A percentile compares a stretch with the other conserved stretches of the same genome.
phyloP scores from a whole-genome alignment of 1,140 invertebrate genomes.

The Lasioglossum albipes region DNA sequence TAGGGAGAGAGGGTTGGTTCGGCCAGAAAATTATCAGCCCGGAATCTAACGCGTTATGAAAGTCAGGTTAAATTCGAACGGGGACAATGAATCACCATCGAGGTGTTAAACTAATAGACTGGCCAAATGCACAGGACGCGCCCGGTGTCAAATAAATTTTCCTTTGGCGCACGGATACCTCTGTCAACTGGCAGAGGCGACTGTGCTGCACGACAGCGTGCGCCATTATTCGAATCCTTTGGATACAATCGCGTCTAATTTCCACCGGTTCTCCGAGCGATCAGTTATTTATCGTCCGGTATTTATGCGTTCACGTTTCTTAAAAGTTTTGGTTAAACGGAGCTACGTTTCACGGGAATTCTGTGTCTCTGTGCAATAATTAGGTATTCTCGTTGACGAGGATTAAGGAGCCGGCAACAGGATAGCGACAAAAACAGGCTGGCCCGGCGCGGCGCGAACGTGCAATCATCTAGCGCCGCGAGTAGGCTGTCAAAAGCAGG shows the following conservation, averaged over 20 bases:
- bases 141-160: conserved; percentile 10
- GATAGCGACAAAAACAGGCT: too few species aligned
- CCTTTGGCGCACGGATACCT: background rate
- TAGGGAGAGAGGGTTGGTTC: background rate
- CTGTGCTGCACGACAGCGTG: background rate
- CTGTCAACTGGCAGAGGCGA: background rate
- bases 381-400: too few species aligned
- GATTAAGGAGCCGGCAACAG: too few species aligned
- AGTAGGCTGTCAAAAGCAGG: too few species aligned
- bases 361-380: too few species aligned
- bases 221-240: background rate
- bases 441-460: too few species aligned
- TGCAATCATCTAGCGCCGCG: too few species aligned
- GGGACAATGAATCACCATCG: conserved; percentile 14
- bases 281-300: too few species aligned
- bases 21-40: conserved; percentile 10
- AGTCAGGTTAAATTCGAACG: conserved; percentile 19
- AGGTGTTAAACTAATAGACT: conserved; percentile 6
- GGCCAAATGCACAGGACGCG: background rate
- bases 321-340: too few species aligned
- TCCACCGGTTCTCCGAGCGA: too few species aligned
- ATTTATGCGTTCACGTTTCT: too few species aligned
- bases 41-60: conserved; percentile 13
- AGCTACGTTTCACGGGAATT: too few species aligned
- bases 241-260: background rate